Evolutionary conservation across 2,113 vertebrate genomes (phyloP), one percentile per base, ranked within the genome.

Genomic region (Mormoops blainvillei): DNA sequence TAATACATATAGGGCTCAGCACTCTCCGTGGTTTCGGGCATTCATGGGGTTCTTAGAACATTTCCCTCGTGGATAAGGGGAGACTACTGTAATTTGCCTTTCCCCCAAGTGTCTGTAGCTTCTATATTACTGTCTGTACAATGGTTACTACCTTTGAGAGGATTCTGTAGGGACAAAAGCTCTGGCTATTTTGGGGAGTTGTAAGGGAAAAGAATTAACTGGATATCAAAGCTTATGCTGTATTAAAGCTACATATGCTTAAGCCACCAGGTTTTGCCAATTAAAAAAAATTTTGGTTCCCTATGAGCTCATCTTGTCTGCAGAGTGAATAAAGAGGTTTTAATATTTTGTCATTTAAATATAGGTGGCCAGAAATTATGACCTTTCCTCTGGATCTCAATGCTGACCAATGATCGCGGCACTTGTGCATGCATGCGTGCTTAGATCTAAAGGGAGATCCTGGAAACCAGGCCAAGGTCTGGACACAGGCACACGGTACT

Each of bases 261-360:
- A 85, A 88, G 33, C 31, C 54, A 63, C 67, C 41, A 48, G 67
- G 88, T 93, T 84, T 83, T 80, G 20, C 56, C 80, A 95, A 71
- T 73, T 93, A 38, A 94, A 94, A 94, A 81, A 83, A 36, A 38
- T 11, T 56, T 24, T 88, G 33, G 7, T 41, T 94, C 52, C 28
- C n/a, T 3, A 14, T 82, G 87, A 97, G 70, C 28, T 95, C 80
- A 95, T 94, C 73, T 26, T n/a, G 18, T 94, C 95, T 97, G 70
- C 61, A 94, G 67, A 94, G 63, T 68, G 67, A 93, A 84, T 89
- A 91, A 92, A 43, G 0, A 3, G 38, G 33, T 73, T 96, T 92
- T 61, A 84, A 3, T 74, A 36, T 91, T 78, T 93, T 95, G 38
- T 82, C 85, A 76, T 63, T 36, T 11, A 78, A 94, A 81, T 76